phyloP scores from a whole-genome alignment of 2,888 invertebrate species.

The Podabrus alpinus region DNA sequence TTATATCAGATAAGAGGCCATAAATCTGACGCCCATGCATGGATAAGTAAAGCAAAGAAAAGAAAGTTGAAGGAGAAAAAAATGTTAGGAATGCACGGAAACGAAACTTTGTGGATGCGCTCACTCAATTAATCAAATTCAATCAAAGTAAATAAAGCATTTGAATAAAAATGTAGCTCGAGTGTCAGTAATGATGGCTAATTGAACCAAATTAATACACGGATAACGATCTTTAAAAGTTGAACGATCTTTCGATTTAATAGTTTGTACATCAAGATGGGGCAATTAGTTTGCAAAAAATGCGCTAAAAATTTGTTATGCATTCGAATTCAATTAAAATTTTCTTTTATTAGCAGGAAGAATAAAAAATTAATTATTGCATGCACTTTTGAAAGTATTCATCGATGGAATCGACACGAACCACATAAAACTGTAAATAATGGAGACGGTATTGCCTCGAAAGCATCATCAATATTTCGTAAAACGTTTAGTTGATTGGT shows the following conservation, averaged over 20 bases:
- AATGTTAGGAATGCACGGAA: not conserved
- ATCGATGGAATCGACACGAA: not conserved
- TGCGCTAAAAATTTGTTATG: not conserved
- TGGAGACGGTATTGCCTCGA: not conserved
- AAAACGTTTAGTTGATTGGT: not conserved
- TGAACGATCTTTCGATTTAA: slow-evolving; percentile 3
- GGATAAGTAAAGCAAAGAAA: not conserved
- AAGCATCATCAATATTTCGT: not conserved
- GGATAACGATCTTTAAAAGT: not conserved
- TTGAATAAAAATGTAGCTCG: not conserved
- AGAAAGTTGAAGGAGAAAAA: not conserved
- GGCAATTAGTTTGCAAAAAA: not conserved
- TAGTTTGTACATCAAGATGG: not conserved
- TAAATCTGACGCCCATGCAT: not conserved
- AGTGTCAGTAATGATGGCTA: not conserved
- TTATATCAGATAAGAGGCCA: not conserved
- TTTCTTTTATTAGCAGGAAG: not conserved
- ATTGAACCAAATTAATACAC: not conserved
- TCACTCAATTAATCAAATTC: not conserved
- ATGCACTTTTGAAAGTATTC: not conserved
- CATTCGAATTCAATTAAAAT: not conserved
- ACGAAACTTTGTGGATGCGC: not conserved
- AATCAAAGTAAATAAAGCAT: not conserved
- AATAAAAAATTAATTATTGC: not conserved
- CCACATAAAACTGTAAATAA: not conserved